phyloP scores from a whole-genome alignment of 2,113 vertebrate genomes.

The Eudyptes chrysolophus region DNA sequence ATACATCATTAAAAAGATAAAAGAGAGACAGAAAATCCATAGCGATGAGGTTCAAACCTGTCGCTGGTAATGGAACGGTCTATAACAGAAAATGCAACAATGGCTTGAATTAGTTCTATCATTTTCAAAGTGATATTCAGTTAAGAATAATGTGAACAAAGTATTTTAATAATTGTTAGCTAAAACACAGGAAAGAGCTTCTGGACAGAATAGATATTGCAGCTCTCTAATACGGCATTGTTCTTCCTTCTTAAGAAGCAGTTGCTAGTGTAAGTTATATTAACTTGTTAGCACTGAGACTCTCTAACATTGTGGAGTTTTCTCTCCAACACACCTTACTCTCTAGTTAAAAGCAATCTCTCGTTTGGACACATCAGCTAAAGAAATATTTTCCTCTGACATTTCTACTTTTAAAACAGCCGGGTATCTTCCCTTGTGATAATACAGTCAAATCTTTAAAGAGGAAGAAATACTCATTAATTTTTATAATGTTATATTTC shows the following conservation, averaged over 20 bases:
- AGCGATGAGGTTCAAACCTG: not conserved
- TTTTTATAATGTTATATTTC: not conserved
- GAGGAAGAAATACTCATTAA: not conserved
- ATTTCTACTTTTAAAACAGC: not conserved
- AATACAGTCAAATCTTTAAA: not conserved
- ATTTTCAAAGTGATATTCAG: not conserved
- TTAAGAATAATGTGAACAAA: not conserved
- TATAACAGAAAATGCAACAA: not conserved
- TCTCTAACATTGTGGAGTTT: not conserved
- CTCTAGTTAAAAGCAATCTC: not conserved
- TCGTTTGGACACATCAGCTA: not conserved
- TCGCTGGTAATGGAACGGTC: not conserved
- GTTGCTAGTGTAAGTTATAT: not conserved
- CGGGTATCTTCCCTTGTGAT: not conserved
- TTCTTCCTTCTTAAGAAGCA: not conserved
- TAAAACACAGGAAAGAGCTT: not conserved
- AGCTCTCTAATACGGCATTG: not conserved
- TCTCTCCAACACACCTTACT: not conserved
- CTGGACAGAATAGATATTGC: not conserved
- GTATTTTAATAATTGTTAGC: not conserved
- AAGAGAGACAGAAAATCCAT: not conserved
- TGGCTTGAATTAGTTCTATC: not conserved
- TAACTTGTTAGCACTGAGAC: not conserved
- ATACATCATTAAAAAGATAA: not conserved
- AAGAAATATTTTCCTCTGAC: not conserved